Percentiles rank a stretch among this genome's conserved stretches.
Evolutionary conservation across 1,140 invertebrate species (phyloP).

Genomic region (Maconellicoccus hirsutus): DNA sequence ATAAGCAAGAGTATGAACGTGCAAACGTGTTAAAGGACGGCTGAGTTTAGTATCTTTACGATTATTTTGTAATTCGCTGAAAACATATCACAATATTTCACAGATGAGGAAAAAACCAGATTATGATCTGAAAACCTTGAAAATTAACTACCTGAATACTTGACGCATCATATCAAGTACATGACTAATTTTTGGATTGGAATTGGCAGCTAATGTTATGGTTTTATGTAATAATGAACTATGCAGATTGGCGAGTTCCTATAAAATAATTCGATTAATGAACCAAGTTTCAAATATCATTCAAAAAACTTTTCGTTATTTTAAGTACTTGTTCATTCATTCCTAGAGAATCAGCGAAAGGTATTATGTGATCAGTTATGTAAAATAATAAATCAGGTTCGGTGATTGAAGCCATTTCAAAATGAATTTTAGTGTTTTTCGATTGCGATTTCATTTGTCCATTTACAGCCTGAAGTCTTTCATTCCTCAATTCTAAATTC

Average conservation of each 20-base stretch:
- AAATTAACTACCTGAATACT: slow-evolving; percentile 50
- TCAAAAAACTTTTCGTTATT: too few species aligned
- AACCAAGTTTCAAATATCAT: too few species aligned
- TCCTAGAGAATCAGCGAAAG: slow-evolving; percentile 70
- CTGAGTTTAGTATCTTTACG: neutral
- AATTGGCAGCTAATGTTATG: slow-evolving; percentile 61
- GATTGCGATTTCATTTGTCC: slow-evolving; percentile 51
- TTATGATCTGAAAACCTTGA: too few species aligned
- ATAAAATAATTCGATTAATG: too few species aligned
- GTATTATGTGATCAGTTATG: slow-evolving; percentile 53
- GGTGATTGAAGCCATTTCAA: slow-evolving; percentile 79
- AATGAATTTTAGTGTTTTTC: slow-evolving; percentile 55
- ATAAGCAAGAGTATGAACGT: slow-evolving; percentile 77
- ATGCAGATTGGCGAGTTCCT: slow-evolving; percentile 65
- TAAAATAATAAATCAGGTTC: slow-evolving; percentile 55
- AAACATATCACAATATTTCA: too few species aligned
- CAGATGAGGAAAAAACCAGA: too few species aligned
- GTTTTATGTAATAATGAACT: slow-evolving; percentile 56
- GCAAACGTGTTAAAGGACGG: slow-evolving; percentile 58
- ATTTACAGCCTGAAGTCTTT: slow-evolving; percentile 51
- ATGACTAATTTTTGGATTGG: slow-evolving; percentile 64
- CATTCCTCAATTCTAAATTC: slow-evolving; percentile 51
- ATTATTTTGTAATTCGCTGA: slow-evolving; percentile 24
- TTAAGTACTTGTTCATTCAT: slow-evolving; percentile 65
- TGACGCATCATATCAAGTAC: slow-evolving; percentile 74